Evolutionary conservation across 2,888 invertebrate genomes (phyloP).

Genomic region (Lingula anatina): DNA sequence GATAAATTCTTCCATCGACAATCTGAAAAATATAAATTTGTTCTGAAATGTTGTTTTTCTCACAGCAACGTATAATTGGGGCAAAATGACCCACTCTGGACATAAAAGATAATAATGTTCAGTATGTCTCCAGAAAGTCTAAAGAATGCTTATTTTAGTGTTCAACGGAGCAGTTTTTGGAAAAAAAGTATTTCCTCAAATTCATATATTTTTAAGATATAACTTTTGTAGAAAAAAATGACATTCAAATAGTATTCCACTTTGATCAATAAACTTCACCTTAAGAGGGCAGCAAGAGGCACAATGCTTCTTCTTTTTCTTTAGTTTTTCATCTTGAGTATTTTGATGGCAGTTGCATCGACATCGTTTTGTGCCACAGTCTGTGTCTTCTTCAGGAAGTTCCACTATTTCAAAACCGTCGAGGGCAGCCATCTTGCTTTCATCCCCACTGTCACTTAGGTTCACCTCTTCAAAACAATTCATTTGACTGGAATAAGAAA

Average conservation of each 20-base stretch:
- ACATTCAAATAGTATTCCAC: too few relatives aligned
- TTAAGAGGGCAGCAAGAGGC: conserved; percentile 20
- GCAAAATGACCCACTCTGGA: too few relatives aligned
- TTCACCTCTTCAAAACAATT: conserved; percentile 56
- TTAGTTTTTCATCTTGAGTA: conserved; percentile 17
- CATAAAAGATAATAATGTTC: too few relatives aligned
- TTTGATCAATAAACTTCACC: background rate
- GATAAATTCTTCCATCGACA: conserved; percentile 31
- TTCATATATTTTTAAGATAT: too few relatives aligned
- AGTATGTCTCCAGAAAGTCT: too few relatives aligned
- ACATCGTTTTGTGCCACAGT: conserved; percentile 32
- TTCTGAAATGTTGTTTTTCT: too few relatives aligned
- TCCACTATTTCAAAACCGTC: conserved; percentile 58
- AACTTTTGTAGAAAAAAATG: too few relatives aligned
- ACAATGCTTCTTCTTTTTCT: conserved; percentile 30
- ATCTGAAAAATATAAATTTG: conserved; percentile 16
- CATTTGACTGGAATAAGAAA: conserved; percentile 32
- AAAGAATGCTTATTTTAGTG: too few relatives aligned
- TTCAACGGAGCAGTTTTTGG: too few relatives aligned
- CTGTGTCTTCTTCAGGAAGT: conserved; percentile 54
- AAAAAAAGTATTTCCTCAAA: too few relatives aligned
- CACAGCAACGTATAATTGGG: too few relatives aligned
- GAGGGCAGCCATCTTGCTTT: conserved; percentile 38
- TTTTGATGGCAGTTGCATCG: conserved; percentile 31
- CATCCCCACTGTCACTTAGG: conserved; percentile 40